A percentile compares a stretch with the other conserved stretches of the same genome.
These are phyloP conservation scores for Brevimyrus niger DNA, from an alignment of 2,113 vertebrate species.

Conservation along the genomic window DNA sequence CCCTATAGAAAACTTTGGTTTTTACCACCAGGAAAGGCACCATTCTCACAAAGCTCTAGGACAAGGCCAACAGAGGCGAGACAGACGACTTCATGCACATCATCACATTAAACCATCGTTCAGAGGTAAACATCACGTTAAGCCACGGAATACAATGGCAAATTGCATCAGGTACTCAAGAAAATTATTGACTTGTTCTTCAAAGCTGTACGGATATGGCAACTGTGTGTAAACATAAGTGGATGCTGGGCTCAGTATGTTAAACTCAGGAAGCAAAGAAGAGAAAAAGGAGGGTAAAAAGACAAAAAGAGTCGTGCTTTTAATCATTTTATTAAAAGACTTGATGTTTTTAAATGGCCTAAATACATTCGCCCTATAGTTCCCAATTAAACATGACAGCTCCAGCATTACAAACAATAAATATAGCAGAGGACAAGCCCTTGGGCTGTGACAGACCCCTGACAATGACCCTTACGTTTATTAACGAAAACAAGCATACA, in stretches of 20 bases:
- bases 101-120: background rate
- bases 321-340: conserved; percentile 62
- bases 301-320: conserved; percentile 57
- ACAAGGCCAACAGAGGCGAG: background rate
- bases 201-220: conserved; percentile 6
- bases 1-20: background rate
- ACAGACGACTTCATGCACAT: background rate
- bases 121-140: background rate
- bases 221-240: conserved; percentile 36
- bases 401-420: conserved; percentile 66
- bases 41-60: background rate
- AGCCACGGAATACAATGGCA: background rate
- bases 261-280: conserved; percentile 47
- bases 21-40: background rate
- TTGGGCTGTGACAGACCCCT: conserved; percentile 54
- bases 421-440: conserved; percentile 62
- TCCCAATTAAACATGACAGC: conserved; percentile 66
- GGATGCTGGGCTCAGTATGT: conserved; percentile 50
- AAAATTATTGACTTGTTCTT: no score
- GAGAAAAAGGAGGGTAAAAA: conserved; percentile 41
- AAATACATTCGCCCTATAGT: conserved; percentile 62
- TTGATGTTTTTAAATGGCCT: conserved; percentile 65
- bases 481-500: conserved; percentile 60
- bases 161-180: background rate
- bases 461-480: conserved; percentile 62